Evolutionary conservation across 2,797 vertebrate species (phyloP), one percentile per base, ranked within the genome.

Genomic region (Falco cherrug): DNA sequence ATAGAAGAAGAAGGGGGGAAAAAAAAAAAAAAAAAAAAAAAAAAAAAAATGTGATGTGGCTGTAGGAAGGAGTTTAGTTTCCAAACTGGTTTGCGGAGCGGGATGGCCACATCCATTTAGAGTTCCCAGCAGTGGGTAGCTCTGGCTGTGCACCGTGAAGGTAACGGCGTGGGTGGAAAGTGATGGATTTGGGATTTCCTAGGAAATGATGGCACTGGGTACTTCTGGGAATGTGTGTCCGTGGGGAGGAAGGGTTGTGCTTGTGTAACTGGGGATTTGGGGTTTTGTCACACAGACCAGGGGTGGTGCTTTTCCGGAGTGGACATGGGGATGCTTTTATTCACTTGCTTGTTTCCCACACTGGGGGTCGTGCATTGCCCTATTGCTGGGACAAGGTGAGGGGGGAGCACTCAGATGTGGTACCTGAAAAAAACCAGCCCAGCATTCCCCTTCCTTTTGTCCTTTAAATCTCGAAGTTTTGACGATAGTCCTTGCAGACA

Each of bases 391-490:
- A 11, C 35, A 11, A 22, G 18, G 45, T 13, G 24, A 11, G 59
- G 7, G 3, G 2, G 0, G 1, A 13, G 48, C 37, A 6, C 71
- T 71, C 3, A 1, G 45, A 1, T 0, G 0, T 28, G 74, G 29
- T 29, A 63, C 45, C 53, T 43, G 71, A 13, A 25, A 15, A 9
- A 33, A 10, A 54, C 39, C 33, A 60, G 25, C n/a, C 31, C 60
- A 26, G 76, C 11, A 1, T 12, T 64, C 71, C 25, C 43, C 19
- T 80, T 14, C 22, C 61, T 50, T 41, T 41, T 37, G 8, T 24
- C 9, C 2, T 60, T 73, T 16, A 43, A 84, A 64, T 43, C 45
- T 25, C 26, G 4, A 1, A 24, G 64, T 59, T 56, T 59, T 60
- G 18, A 13, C 26, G 16, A 5, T 4, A 4, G 6, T 47, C 63